Conservation (phyloP, 2,888 invertebrate species). For the Eucera pruinosa region DNA sequence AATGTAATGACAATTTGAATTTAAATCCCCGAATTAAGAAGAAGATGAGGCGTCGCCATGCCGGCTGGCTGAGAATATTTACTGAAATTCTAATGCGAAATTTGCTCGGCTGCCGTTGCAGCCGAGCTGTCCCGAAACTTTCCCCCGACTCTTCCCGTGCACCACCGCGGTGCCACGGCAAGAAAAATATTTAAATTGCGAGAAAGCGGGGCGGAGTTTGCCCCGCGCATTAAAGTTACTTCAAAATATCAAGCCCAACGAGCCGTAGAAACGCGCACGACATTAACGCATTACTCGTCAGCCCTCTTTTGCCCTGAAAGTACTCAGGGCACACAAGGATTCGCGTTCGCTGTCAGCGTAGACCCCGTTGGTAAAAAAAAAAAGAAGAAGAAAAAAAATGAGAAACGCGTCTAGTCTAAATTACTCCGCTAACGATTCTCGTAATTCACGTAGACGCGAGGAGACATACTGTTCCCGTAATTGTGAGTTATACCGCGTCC, state of each 20-base stretch:
- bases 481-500: constrained; percentile 8
- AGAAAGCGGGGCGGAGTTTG: constrained; percentile 18
- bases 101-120: constrained; percentile 5
- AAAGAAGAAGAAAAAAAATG: too few species aligned
- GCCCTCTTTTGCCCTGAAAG: background rate
- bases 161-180: background rate
- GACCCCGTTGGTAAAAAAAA: background rate
- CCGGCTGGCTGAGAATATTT: constrained; percentile 30
- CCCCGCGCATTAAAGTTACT: constrained; percentile 43
- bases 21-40: constrained; percentile 54
- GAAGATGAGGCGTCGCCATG: constrained; percentile 27
- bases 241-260: constrained; percentile 44
- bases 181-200: constrained; percentile 58
- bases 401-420: background rate
- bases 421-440: background rate
- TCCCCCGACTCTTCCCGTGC: too few species aligned
- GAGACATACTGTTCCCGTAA: background rate
- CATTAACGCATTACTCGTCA: constrained; percentile 36
- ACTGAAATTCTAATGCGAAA: constrained; percentile 48
- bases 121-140: too few species aligned
- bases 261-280: constrained; percentile 32
- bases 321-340: background rate
- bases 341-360: background rate
- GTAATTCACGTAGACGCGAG: background rate
- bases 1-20: constrained; percentile 53